Percentiles rank a stretch among this genome's conserved stretches.
Conservation (phyloP, 2,888 invertebrate species). For the Linnaemya vulpina region DNA sequence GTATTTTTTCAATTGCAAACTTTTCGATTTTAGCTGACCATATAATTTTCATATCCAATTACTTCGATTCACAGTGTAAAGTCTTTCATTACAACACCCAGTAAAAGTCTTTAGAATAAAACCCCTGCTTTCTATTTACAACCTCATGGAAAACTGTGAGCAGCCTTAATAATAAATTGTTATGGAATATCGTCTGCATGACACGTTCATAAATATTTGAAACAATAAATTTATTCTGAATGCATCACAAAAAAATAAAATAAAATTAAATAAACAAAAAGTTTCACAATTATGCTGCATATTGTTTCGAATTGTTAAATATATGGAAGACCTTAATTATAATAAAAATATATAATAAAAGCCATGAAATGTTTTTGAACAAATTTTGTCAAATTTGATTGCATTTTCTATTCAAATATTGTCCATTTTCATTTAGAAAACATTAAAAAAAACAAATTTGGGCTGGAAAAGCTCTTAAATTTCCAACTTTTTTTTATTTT, state of each 20-base stretch:
- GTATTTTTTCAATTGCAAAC: no score
- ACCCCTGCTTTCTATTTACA: no score
- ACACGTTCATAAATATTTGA: constrained; percentile 29
- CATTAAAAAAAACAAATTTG: neutral
- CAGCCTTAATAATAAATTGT: constrained; percentile 19
- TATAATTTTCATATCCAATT: no score
- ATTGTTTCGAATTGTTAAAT: constrained; percentile 15
- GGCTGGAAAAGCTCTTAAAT: constrained; percentile 14
- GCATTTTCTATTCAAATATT: constrained; percentile 36
- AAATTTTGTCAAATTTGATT: constrained; percentile 42
- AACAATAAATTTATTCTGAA: constrained; percentile 32
- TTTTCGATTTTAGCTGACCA: no score
- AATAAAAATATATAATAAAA: constrained; percentile 11
- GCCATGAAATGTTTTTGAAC: constrained; percentile 18
- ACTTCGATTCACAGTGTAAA: no score
- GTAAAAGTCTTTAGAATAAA: no score
- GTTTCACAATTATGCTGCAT: constrained; percentile 14
- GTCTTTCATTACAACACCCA: no score
- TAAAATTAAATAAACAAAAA: constrained; percentile 5
- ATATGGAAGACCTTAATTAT: constrained; percentile 26
- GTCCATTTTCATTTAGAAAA: neutral
- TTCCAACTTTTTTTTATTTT: neutral
- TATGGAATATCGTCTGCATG: constrained; percentile 9
- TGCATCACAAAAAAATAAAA: constrained; percentile 1
- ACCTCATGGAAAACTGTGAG: constrained; percentile 2